Percentiles rank a stretch among this genome's conserved stretches.
These are phyloP conservation scores for Poecile montanus DNA, from an alignment of 2,797 vertebrate species.

Conservation along the genomic window DNA sequence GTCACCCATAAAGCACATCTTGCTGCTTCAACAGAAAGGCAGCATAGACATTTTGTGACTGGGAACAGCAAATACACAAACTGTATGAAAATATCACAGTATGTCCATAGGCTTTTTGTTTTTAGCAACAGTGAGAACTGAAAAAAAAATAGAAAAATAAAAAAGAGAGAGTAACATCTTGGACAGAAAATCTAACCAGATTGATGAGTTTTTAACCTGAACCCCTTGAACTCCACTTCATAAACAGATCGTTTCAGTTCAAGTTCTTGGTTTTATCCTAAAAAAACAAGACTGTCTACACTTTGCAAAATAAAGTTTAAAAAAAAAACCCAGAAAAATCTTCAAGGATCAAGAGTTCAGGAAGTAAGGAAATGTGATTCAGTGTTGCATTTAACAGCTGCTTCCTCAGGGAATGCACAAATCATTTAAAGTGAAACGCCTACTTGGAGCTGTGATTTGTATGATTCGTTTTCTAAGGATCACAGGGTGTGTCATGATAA, in stretches of 20 bases:
- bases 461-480: slow-evolving; percentile 29
- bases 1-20: not conserved
- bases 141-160: not conserved
- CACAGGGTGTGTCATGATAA: slow-evolving; percentile 16
- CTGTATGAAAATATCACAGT: not conserved
- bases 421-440: not conserved
- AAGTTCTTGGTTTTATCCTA: not conserved
- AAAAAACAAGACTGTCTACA: not conserved
- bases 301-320: not conserved
- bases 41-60: not conserved
- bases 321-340: not conserved
- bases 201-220: not conserved
- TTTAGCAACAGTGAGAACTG: not conserved
- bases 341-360: not conserved
- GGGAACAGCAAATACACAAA: not conserved
- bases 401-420: not conserved
- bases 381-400: not conserved
- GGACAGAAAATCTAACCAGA: not conserved
- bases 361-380: not conserved
- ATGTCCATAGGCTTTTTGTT: not conserved
- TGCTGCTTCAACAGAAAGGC: not conserved
- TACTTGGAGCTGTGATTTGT: not conserved
- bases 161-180: not conserved
- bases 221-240: not conserved
- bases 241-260: not conserved